Base-by-base conservation (phyloP, 1,140 invertebrate species). In the Neelides sp. region DNA sequence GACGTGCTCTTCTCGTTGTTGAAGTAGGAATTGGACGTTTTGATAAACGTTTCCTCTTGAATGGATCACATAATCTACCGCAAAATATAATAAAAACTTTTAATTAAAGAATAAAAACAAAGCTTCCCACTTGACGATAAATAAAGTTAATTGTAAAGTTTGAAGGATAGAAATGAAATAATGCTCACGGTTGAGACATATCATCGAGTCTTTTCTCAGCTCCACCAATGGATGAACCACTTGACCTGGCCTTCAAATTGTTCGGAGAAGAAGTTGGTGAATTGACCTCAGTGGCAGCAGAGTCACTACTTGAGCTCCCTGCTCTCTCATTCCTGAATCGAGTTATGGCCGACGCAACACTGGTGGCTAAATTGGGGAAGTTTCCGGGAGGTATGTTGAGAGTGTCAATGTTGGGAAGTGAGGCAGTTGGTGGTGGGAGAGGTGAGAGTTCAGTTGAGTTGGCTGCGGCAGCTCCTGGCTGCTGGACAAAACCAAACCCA, bases 1-100 rank as follows among this genome's bases (percentile, higher is more conserved):
- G 58, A 17, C 58, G 43, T 37, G 54, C 42, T 12, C 47, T 45
- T 30, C 58, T 13, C 7, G 8, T 35, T 20, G 58, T 50, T n/a
- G 54, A 54, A 19, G 58, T 61, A 4, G 58, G 58, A 27, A 61
- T 55, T 19, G 54, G 55, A 22, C 58, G 26, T 40, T 61, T 61
- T 12, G 58, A 57, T 5, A 56, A 36, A 17, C 58, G 36, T 26
- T 61, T 61, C 24, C 55, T 22, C 23, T 61, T 61, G 42, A 61
- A 61, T 13, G 58, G 56, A 37, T 61, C 58, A 19, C 27, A 24
- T 17, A 50, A 30, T 19, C 52, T 54, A 53, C 4, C n/a, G 20
- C n/a, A 42, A 42, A 42, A 23, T 19, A 42, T 7, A 23, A 19
- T 5, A 35, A 37, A 8, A 27, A 48, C 13, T 19, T 3, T 4